Conservation (phyloP, 2,113 vertebrate species). For the Protobothrops flavoviridis region DNA sequence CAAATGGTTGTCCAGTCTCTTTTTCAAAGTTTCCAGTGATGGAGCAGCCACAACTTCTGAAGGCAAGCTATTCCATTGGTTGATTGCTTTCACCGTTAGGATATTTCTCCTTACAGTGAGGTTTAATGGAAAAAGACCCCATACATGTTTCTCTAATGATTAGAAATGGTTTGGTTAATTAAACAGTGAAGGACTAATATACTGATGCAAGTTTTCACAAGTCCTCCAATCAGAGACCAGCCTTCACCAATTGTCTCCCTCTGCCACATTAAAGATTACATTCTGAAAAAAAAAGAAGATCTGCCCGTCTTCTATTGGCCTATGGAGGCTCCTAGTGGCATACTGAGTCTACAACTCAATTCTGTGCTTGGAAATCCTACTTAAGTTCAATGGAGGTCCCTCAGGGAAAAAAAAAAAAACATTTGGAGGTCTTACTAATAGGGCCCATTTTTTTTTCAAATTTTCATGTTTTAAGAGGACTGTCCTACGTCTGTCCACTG, state of each 20-base stretch:
- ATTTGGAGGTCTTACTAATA: background rate
- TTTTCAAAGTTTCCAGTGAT: background rate
- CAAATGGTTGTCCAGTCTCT: background rate
- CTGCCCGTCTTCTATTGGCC: too few species aligned
- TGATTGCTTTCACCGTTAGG: background rate
- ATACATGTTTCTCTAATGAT: background rate
- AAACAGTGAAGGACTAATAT: background rate
- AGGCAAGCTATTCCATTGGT: background rate
- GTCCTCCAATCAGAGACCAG: background rate
- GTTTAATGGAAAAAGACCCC: background rate
- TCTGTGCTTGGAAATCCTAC: too few species aligned
- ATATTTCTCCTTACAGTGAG: background rate
- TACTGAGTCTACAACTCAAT: too few species aligned
- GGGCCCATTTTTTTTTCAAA: background rate
- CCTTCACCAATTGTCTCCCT: background rate
- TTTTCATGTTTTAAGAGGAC: background rate
- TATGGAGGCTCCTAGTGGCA: too few species aligned
- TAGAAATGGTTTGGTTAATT: background rate
- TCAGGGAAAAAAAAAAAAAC: too few species aligned
- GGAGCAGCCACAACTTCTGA: background rate
- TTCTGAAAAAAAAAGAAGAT: background rate
- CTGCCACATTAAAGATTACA: background rate
- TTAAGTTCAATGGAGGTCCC: too few species aligned
- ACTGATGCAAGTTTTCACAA: background rate
- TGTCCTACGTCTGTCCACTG: background rate